Conservation (phyloP, 1,140 invertebrate species). For the Acyrthosiphon pisum region DNA sequence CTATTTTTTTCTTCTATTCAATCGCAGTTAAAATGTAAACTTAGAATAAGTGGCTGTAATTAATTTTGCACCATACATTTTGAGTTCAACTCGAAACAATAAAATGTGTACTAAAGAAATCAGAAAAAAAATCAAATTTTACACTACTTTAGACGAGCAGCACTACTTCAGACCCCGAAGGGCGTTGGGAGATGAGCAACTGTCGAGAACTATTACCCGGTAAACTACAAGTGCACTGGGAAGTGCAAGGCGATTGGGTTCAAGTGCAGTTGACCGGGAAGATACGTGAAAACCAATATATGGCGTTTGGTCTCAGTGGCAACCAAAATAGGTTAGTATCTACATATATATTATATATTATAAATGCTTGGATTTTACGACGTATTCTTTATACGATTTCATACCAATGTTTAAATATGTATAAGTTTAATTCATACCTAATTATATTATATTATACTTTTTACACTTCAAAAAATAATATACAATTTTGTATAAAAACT, state of each 20-base stretch:
- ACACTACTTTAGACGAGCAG: conserved; percentile 71
- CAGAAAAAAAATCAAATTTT: not conserved
- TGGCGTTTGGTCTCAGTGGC: conserved; percentile 86
- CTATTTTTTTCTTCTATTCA: not conserved
- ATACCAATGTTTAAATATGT: not conserved
- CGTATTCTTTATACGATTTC: not conserved
- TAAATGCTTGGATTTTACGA: not conserved
- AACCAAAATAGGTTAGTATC: conserved; percentile 68
- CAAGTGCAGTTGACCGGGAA: conserved; percentile 78
- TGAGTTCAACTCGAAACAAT: not conserved
- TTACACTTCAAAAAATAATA: not conserved
- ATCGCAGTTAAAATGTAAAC: not conserved
- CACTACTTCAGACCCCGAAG: conserved; percentile 69
- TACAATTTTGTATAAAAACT: not conserved
- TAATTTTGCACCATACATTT: not conserved
- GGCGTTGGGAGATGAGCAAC: conserved; percentile 68
- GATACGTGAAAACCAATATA: conserved; percentile 84
- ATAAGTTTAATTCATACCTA: not conserved
- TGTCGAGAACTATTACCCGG: conserved; percentile 82
- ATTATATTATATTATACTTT: not conserved
- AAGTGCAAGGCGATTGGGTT: conserved; percentile 75
- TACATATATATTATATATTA: not conserved
- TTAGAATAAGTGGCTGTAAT: not conserved
- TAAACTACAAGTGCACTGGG: conserved; percentile 82
- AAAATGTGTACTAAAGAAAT: not conserved